A percentile compares a stretch with the other conserved stretches of the same genome.
These are phyloP conservation scores for Corydoras sp. DNA, from an alignment of 2,113 vertebrate genomes.

Conservation along the genomic window DNA sequence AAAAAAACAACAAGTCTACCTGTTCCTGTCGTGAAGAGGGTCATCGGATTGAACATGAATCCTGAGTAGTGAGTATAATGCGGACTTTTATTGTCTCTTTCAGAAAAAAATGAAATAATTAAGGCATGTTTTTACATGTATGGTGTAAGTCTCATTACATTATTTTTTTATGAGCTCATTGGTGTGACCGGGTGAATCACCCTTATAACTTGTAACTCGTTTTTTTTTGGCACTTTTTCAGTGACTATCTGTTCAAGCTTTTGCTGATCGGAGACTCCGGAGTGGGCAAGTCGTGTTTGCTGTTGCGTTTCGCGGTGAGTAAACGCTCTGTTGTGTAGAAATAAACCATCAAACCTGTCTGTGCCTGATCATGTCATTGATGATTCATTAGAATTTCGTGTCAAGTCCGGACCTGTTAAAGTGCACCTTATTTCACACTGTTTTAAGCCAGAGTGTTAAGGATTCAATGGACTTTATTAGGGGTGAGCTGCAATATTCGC, in stretches of 20 bases:
- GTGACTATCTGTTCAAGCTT: slow-evolving; percentile 98
- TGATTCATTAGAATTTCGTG: neutral
- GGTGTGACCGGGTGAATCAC: too few species aligned
- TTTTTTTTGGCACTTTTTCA: slow-evolving; percentile 51
- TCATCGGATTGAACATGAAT: slow-evolving; percentile 43
- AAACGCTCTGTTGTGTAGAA: neutral
- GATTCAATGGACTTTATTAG: neutral
- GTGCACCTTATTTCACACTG: too few species aligned
- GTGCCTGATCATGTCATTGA: neutral
- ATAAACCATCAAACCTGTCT: neutral
- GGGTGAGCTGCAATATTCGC: too few species aligned
- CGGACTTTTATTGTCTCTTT: neutral
- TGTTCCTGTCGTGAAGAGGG: neutral
- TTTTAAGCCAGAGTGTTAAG: too few species aligned
- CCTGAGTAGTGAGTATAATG: slow-evolving; percentile 53
- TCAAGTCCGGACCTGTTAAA: neutral
- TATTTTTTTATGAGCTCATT: too few species aligned
- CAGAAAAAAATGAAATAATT: too few species aligned
- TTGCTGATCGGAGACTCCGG: slow-evolving; percentile 97
- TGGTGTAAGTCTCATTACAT: neutral
- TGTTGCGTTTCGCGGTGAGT: slow-evolving; percentile 93
- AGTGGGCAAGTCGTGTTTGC: slow-evolving; percentile 95
- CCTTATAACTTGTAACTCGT: neutral
- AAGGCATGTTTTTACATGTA: neutral
- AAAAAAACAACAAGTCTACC: too few species aligned